These are phyloP conservation scores for Falco punctatus DNA, from an alignment of 2,113 vertebrate species.

Conservation along the genomic window DNA sequence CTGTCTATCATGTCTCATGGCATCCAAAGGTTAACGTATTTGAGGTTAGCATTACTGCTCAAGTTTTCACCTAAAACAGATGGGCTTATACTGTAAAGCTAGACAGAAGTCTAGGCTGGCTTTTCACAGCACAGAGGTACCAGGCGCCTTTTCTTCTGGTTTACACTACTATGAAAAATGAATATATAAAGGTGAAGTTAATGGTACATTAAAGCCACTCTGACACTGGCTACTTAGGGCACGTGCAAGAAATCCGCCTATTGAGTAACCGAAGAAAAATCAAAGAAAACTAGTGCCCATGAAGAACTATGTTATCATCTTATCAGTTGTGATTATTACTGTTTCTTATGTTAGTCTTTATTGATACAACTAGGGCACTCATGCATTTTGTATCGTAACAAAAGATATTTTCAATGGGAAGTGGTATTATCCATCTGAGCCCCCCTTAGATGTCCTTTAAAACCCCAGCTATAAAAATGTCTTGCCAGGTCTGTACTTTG, in stretches of 20 bases:
- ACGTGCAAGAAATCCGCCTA: neutral
- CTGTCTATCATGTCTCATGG: slow-evolving; percentile 68
- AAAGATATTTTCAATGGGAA: neutral
- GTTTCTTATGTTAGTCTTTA: neutral
- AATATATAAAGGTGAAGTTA: slow-evolving; percentile 1
- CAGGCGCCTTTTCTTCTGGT: slow-evolving; percentile 56
- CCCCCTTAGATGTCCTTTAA: neutral
- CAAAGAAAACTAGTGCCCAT: neutral
- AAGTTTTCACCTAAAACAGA: slow-evolving; percentile 65
- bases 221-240: neutral
- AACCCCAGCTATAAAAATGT: neutral
- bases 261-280: neutral
- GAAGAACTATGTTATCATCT: neutral
- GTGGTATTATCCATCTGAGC: neutral
- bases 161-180: slow-evolving; percentile 43
- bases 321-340: neutral
- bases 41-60: slow-evolving; percentile 54
- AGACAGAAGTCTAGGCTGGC: slow-evolving; percentile 52
- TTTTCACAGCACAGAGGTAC: slow-evolving; percentile 54
- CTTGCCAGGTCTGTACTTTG: neutral
- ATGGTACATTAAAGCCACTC: neutral
- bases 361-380: neutral
- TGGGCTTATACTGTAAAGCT: slow-evolving; percentile 63
- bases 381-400: neutral
- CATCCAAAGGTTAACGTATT: slow-evolving; percentile 72